phyloP scores from a whole-genome alignment of 2,888 invertebrate species.

The Taenaris catops region DNA sequence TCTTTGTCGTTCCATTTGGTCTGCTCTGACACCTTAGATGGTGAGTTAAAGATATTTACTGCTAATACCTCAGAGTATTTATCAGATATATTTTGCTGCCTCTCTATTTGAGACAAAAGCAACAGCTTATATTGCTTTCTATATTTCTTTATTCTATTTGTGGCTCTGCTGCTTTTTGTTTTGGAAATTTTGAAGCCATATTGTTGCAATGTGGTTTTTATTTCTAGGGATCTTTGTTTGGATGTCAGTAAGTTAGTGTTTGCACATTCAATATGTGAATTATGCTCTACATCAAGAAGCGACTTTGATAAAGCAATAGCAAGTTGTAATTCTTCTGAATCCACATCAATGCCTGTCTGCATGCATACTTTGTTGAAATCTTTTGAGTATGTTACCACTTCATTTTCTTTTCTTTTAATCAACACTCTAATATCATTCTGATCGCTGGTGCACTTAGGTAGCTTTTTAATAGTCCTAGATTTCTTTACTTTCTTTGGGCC shows the following conservation, averaged over 20 bases:
- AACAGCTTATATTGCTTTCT: conserved; percentile 51
- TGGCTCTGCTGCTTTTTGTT: conserved; percentile 32
- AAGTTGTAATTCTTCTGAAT: conserved; percentile 83
- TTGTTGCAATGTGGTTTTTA: conserved; percentile 77
- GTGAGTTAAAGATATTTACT: conserved; percentile 13
- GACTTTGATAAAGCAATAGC: conserved; percentile 85
- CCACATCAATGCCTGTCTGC: conserved; percentile 70
- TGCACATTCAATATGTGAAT: conserved; percentile 17
- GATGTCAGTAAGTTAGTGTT: conserved; percentile 31
- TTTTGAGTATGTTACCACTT: conserved; percentile 54
- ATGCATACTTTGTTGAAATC: conserved; percentile 63
- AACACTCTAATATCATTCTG: conserved; percentile 61
- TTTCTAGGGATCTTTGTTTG: conserved; percentile 48
- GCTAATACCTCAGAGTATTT: conserved; percentile 56
- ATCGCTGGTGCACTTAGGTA: conserved; percentile 40
- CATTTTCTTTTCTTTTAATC: conserved; percentile 52
- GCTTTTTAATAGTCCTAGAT: conserved; percentile 28
- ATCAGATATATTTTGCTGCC: conserved; percentile 45
- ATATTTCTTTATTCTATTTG: conserved; percentile 35
- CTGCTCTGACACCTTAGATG: conserved; percentile 7
- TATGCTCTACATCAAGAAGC: conserved; percentile 33
- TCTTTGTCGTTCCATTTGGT: conserved; percentile 17
- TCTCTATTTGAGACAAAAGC: conserved; percentile 40
- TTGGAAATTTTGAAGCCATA: conserved; percentile 80
- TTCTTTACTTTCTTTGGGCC: conserved; percentile 42